Evolutionary conservation across 2,888 invertebrate species (phyloP).

Genomic region (Drosophila dives): DNA sequence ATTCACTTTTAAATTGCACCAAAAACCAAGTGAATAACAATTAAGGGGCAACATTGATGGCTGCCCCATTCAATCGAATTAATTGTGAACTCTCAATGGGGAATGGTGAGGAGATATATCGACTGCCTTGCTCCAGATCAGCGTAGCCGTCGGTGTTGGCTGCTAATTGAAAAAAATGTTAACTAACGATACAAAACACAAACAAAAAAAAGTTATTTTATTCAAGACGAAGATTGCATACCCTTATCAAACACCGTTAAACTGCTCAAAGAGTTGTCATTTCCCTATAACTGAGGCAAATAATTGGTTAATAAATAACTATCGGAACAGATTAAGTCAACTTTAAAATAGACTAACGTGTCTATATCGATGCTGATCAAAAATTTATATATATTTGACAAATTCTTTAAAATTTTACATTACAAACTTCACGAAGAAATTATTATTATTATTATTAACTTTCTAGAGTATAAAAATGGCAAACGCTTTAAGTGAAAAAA

Average conservation of each 20-base stretch:
- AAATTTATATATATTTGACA: background rate
- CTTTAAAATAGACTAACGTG: background rate
- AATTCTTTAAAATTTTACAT: background rate
- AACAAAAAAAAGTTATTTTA: background rate
- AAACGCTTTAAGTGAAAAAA: conserved; percentile 45
- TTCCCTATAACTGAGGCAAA: background rate
- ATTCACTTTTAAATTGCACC: background rate
- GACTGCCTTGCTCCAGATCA: background rate
- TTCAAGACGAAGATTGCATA: background rate
- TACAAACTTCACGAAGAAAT: background rate
- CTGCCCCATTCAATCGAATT: conserved; percentile 8
- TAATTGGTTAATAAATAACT: background rate
- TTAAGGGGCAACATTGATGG: background rate
- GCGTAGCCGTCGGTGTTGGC: conserved; percentile 27
- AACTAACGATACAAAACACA: conserved; percentile 40
- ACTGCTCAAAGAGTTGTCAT: background rate
- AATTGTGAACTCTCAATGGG: background rate
- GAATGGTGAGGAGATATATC: background rate
- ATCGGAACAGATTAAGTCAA: background rate
- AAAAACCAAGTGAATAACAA: background rate
- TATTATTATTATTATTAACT: background rate
- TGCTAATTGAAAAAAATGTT: conserved; percentile 78
- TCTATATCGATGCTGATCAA: background rate
- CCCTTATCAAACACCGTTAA: background rate
- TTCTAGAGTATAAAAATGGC: conserved; percentile 11